Evolutionary conservation across 2,113 vertebrate genomes (phyloP), one percentile per base, ranked within the genome.

Genomic region (Syngnathus typhle): DNA sequence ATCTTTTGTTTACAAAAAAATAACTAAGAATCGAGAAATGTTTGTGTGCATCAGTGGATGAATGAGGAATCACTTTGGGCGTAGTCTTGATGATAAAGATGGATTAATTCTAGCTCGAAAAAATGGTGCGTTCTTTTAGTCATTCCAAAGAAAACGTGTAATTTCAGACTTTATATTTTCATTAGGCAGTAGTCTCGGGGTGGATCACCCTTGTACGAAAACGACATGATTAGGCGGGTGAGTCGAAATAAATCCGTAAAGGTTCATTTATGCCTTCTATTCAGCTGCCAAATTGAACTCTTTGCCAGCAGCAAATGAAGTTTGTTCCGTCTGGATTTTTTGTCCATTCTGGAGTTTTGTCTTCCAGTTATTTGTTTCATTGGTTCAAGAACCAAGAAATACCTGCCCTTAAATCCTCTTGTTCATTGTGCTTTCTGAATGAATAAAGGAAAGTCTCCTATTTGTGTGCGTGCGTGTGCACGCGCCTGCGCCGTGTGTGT

Each of bases 1-100:
- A 74, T 80, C 54, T 73, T 79, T 76, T 75, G 7, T 77, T 83
- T 75, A 68, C n/a, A 49, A 80, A 81, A 81, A 78, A 55, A 84
- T 79, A 39, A 73, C 68, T 74, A 43, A 79, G 68, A 81, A 80
- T 85, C 68, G 73, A 80, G 37, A 41, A 62, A 21, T 1, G 21
- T 1, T 39, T 54, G 43, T 70, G 68, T 52, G 49, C n/a, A 21
- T 23, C 38, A 52, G 12, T 43, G 38, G 49, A 72, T 66, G 44
- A 63, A 52, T 58, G 62, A 21, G 67, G 66, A 16, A 23, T 16
- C 41, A 27, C 13, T 41, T 21, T 43, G 37, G 10, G n/a, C 12
- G 23, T 44, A 13, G 6, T 16, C 9, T 38, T 41, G 6, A 9
- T 21, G 39, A 23, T 7, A 39, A 23, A 43, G 1, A 18, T 47